Percentiles rank a stretch among this genome's conserved stretches.
These are phyloP conservation scores for Ramphastos sulfuratus DNA, from an alignment of 2,113 vertebrate species.

Conservation along the genomic window DNA sequence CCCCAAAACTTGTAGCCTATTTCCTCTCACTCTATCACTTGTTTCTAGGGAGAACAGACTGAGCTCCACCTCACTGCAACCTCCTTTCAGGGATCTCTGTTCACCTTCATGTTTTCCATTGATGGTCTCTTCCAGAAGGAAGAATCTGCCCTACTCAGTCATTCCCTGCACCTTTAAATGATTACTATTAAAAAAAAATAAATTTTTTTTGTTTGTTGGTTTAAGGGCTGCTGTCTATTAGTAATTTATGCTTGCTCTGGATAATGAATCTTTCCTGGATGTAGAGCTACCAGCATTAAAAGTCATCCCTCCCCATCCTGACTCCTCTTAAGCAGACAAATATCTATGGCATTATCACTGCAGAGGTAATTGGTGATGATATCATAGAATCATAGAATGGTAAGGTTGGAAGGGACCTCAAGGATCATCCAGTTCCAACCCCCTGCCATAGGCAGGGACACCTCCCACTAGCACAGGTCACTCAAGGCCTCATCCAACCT, in stretches of 20 bases:
- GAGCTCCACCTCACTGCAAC: too few species aligned
- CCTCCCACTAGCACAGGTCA: too few species aligned
- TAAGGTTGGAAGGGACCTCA: too few species aligned
- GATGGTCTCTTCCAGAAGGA: neutral
- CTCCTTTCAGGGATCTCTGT: neutral
- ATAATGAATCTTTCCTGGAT: constrained; percentile 10
- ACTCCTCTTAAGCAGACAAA: neutral
- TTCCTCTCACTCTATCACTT: too few species aligned
- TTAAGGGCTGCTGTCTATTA: neutral
- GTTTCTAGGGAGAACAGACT: too few species aligned
- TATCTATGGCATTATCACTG: neutral
- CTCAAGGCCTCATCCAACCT: too few species aligned
- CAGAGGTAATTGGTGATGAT: neutral
- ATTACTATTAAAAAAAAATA: neutral
- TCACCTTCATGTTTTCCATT: neutral
- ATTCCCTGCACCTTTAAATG: neutral
- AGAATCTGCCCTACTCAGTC: neutral
- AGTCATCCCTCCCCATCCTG: neutral
- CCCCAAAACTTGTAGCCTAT: too few species aligned
- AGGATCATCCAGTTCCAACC: too few species aligned
- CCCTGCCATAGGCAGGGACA: too few species aligned
- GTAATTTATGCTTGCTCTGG: neutral
- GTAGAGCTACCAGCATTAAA: neutral
- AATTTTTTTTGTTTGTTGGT: neutral
- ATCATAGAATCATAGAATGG: too few species aligned